A percentile compares a stretch with the other conserved stretches of the same genome.
Evolutionary conservation across 2,797 vertebrate genomes (phyloP).

Genomic region (Macrochelys suwanniensis): DNA sequence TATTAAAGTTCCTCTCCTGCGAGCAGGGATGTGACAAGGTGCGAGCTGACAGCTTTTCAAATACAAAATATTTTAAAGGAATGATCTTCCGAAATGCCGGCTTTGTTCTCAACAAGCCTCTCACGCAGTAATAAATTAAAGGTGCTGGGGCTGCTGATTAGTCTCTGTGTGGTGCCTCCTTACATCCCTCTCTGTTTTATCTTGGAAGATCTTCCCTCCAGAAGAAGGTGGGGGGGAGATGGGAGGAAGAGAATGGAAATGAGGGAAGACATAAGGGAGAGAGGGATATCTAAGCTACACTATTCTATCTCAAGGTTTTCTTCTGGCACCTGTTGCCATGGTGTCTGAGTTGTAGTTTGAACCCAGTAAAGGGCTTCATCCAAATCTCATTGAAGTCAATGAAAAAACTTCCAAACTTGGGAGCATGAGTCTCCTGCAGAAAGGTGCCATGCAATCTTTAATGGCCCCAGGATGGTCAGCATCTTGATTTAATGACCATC

Average conservation of each 20-base stretch:
- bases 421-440: too few relatives aligned
- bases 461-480: neutral
- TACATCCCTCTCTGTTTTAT: constrained; percentile 4
- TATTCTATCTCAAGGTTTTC: neutral
- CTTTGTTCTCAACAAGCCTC: constrained; percentile 74
- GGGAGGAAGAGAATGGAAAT: neutral
- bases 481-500: neutral
- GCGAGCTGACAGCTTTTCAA: constrained; percentile 77
- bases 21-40: constrained; percentile 73
- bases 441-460: neutral
- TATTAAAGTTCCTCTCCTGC: constrained; percentile 78
- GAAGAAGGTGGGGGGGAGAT: neutral
- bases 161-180: constrained; percentile 60
- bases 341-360: neutral
- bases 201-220: constrained; percentile 21
- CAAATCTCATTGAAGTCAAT: neutral
- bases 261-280: neutral
- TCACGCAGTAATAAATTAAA: constrained; percentile 72
- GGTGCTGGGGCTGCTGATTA: constrained; percentile 66
- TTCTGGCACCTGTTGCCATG: neutral
- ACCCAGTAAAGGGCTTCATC: neutral
- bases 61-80: constrained; percentile 71
- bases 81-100: constrained; percentile 63
- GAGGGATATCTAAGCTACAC: neutral
- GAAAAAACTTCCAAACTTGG: neutral